Evolutionary conservation across 2,113 vertebrate species (phyloP).

Genomic region (Phalacrocorax aristotelis): DNA sequence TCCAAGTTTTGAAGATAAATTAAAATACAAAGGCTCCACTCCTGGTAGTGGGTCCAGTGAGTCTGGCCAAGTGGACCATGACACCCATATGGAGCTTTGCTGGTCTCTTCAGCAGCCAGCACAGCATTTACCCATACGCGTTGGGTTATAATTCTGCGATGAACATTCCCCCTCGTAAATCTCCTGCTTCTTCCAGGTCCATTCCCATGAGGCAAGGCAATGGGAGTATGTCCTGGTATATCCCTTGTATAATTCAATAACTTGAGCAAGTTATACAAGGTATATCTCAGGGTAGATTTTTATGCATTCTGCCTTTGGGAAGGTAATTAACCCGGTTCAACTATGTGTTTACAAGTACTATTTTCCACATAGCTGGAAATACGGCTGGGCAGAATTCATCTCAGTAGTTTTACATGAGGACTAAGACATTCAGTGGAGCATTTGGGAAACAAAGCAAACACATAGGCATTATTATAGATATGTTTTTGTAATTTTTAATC

Average conservation of each 20-base stretch:
- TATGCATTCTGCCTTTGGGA: background rate
- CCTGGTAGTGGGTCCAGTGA: background rate
- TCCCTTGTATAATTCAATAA: background rate
- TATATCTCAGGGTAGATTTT: background rate
- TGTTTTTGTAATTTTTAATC: background rate
- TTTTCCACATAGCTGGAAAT: background rate
- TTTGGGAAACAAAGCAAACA: background rate
- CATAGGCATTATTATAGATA: background rate
- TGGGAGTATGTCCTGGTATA: background rate
- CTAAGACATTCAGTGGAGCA: background rate
- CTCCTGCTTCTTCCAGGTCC: background rate
- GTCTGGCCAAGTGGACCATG: background rate
- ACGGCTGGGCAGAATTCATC: background rate
- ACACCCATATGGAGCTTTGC: accelerated
- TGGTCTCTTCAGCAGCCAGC: background rate
- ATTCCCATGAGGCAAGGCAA: background rate
- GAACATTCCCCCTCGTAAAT: accelerated
- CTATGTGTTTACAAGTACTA: background rate
- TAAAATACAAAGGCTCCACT: background rate
- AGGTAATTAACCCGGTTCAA: background rate
- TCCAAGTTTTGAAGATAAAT: background rate
- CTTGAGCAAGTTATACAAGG: background rate
- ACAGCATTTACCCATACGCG: accelerated
- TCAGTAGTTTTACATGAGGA: background rate
- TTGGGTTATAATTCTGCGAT: background rate